Evolutionary conservation across 2,888 invertebrate species (phyloP).

Genomic region (Zygothrica quintamaculata): DNA sequence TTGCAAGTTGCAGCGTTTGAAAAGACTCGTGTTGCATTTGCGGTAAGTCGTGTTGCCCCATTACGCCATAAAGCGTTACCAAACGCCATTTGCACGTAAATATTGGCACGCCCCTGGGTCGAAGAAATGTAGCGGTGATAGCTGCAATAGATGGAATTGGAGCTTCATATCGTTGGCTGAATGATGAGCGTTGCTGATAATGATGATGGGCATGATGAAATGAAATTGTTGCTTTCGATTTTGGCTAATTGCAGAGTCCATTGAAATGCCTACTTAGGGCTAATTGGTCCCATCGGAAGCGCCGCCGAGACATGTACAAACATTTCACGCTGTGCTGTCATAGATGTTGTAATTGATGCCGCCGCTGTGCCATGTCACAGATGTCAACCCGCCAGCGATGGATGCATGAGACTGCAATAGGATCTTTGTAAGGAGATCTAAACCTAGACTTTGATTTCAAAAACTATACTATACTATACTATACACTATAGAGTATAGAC

Average conservation of each 20-base stretch:
- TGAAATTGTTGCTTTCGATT: conserved; percentile 76
- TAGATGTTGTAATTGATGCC: conserved; percentile 83
- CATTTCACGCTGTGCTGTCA: conserved; percentile 84
- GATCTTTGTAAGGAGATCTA: too few relatives aligned
- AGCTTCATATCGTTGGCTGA: conserved; percentile 38
- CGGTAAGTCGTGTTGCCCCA: conserved; percentile 50
- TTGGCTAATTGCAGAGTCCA: conserved; percentile 78
- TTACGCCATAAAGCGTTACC: conserved; percentile 74
- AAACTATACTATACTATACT: too few relatives aligned
- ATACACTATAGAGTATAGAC: too few relatives aligned
- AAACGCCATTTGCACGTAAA: conserved; percentile 73
- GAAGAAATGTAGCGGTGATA: conserved; percentile 18
- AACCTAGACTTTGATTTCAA: conserved; percentile 18
- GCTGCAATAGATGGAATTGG: conserved; percentile 29
- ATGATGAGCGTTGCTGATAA: conserved; percentile 28
- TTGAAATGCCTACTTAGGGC: conserved; percentile 79
- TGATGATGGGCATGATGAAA: conserved; percentile 66
- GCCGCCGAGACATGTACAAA: conserved; percentile 76
- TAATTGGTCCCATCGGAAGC: conserved; percentile 81
- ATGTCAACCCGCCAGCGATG: conserved; percentile 64
- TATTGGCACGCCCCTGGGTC: conserved; percentile 53
- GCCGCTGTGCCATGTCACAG: conserved; percentile 79
- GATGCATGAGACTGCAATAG: conserved; percentile 33
- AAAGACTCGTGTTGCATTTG: conserved; percentile 2
- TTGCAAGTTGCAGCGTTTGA: neutral